Base-by-base conservation (phyloP, 2,888 invertebrate genomes). In the Heliconius ethilla region DNA sequence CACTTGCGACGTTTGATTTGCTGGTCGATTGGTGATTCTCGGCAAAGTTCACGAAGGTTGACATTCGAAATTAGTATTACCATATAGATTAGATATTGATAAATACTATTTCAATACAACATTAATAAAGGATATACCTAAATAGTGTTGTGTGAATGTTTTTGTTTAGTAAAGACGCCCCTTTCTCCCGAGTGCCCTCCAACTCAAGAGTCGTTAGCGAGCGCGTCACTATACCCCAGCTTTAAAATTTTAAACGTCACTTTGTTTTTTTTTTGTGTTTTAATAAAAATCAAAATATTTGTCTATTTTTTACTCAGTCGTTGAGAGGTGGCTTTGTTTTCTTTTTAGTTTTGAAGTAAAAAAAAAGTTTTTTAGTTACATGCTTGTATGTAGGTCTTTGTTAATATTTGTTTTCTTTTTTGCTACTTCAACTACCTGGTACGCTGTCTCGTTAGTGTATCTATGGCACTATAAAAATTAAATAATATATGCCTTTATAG, bases 131-230 rank as follows among this genome's bases (percentile, higher is more conserved):
- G 67, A 78, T 78, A 72, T 72, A 79, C 76, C 45, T 76, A 75
- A 81, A 76, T 75, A 29, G 70, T 70, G 77, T 81, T 81, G 78
- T 79, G 55, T 40, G 66, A 40, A 70, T 74, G 76, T 67, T 81
- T 77, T 81, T 81, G 78, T 79, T 78, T 79, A 76, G 79, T 78
- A 78, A 81, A 81, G 78, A 81, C 75, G 79, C 75, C 83, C 80
- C 84, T 86, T 87, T 87, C 83, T 84, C 85, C 80, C 82, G 83
- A 89, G 89, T 83, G 87, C 29, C 29, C 82, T 86, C 82, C 79
- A 80, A 77, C 83, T 81, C 79, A 81, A 89, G 88, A 81, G 87
- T 85, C 85, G 87, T 89, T 88, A 87, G 86, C 83, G 82, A 82
- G 78, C 77, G 51, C 73, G 73, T 80, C 79, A 78, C 78, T 76